Percentiles rank a stretch among this genome's conserved stretches.
phyloP scores from a whole-genome alignment of 2,113 vertebrate genomes.

The Vireo altiloquus region DNA sequence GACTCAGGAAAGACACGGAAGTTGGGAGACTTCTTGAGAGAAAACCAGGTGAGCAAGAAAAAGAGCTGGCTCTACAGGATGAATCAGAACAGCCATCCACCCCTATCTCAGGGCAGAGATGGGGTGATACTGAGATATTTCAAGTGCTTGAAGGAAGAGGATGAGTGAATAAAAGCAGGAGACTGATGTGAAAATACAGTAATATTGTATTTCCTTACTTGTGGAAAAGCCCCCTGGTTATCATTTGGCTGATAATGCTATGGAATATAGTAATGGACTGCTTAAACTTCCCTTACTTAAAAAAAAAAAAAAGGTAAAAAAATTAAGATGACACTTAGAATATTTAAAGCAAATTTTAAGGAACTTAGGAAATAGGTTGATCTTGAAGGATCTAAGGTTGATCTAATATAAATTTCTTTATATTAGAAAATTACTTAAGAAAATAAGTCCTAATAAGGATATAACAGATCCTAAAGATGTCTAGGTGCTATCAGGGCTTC shows the following conservation, averaged over 20 bases:
- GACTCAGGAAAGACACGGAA: not conserved
- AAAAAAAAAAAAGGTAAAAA: not conserved
- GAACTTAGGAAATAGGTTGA: not conserved
- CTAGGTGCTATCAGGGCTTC: not conserved
- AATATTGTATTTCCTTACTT: not conserved
- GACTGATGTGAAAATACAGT: not conserved
- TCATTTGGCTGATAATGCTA: not conserved
- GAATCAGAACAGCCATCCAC: not conserved
- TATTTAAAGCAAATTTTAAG: not conserved
- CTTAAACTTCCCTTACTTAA: not conserved
- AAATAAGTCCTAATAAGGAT: not conserved
- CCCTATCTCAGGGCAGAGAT: not conserved
- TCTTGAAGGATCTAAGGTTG: not conserved
- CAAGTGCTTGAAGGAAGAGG: not conserved
- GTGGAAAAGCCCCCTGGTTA: not conserved
- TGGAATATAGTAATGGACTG: not conserved
- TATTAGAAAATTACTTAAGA: not conserved
- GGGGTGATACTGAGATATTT: not conserved
- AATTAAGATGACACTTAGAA: not conserved
- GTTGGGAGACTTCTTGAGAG: not conserved
- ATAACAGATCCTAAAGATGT: not conserved
- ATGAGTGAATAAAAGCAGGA: not conserved
- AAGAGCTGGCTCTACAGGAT: not conserved
- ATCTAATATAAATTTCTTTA: not conserved
- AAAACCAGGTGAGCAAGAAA: not conserved